Evolutionary conservation across 1,140 invertebrate species (phyloP), one percentile per base, ranked within the genome.

Genomic region (Bombus turneri): DNA sequence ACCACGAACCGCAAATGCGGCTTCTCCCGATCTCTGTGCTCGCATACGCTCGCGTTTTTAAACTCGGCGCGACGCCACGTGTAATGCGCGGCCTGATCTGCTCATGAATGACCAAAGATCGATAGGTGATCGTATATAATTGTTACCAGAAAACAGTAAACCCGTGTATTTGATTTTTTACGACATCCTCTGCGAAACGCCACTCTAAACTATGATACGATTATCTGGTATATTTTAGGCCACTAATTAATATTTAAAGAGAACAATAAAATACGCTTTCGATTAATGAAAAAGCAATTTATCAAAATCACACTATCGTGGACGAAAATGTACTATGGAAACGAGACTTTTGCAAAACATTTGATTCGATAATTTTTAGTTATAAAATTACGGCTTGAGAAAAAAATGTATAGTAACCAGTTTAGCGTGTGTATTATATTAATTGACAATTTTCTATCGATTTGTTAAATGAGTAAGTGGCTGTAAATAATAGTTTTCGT

Each of bases 1-100:
- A 57, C 81, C 81, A 5, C 62, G 64, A 78, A 78, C 74, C 74
- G 81, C 71, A 82, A 75, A 53, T 47, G 71, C 47, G 39, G 71
- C 57, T 69, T 73, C 37, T 37, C 15, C 25, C 15, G 39, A 43
- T 41, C 71, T 6, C 2, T n/a, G 69, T 22, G n/a, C n/a, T 43
- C 41, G 13, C 71, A 15, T 34, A n/a, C 71, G n/a, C 22, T 53
- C 31, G 22, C 47, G 75, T 75, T 82, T 82, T 82, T 73, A 41
- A 18, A 53, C 18, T 39, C 53, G 2, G 2, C 9, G 8, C 37
- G 37, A 41, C n/a, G 39, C 47, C 18, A 31, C 15, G 28, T 3
- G 37, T 41, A 62, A 59, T 18, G 57, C 69, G 12, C 80, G n/a
- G 69, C 39, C 53, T 62, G 69, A 74, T 74, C 64, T 62, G 12